Evolutionary conservation across 2,888 invertebrate species (phyloP).

Genomic region (Gymnocheta viridis): DNA sequence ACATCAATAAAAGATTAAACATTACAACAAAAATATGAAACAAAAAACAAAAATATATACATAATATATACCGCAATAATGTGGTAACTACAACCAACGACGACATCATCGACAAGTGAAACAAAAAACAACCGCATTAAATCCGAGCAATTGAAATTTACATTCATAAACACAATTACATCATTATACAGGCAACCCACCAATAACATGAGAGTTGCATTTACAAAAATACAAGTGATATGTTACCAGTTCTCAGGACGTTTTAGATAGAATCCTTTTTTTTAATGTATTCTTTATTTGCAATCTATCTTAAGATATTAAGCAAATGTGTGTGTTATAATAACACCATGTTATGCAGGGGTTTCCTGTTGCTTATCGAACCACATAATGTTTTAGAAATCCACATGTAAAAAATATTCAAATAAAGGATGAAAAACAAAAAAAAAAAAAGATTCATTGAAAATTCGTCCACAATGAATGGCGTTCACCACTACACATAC

Average conservation of each 20-base stretch:
- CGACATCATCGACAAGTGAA: not conserved
- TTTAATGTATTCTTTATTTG: no score
- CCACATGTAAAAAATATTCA: no score
- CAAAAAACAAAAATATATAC: not conserved
- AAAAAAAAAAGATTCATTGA: no score
- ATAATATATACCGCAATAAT: constrained; percentile 17
- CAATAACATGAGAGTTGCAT: not conserved
- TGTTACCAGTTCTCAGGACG: not conserved
- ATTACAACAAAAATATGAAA: constrained; percentile 41
- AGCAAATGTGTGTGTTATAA: not conserved
- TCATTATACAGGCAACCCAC: not conserved
- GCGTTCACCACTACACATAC: no score
- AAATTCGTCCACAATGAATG: no score
- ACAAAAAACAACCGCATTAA: not conserved
- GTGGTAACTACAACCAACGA: constrained; percentile 46
- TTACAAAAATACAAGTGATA: not conserved
- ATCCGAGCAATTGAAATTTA: constrained; percentile 9
- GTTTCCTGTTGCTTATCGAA: not conserved
- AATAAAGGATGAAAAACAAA: not conserved
- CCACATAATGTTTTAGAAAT: not conserved
- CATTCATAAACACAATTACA: not conserved
- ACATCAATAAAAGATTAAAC: constrained; percentile 38
- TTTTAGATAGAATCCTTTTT: no score
- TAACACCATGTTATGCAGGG: not conserved
- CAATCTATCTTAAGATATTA: no score